phyloP scores from a whole-genome alignment of 2,797 vertebrate genomes.

The Botia kubotai region DNA sequence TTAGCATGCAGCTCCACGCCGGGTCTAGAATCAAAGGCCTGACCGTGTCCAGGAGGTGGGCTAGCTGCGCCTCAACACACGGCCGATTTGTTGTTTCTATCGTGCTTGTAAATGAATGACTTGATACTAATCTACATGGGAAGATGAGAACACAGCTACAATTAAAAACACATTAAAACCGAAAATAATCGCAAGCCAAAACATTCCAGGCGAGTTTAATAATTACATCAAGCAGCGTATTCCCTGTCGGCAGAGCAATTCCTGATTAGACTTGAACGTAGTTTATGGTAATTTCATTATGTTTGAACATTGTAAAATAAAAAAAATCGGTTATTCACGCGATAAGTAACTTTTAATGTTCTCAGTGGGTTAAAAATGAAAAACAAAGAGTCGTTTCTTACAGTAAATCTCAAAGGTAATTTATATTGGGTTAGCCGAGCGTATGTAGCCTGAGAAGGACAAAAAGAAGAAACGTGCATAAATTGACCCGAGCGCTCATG shows the following conservation, averaged over 20 bases:
- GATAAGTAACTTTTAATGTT: constrained; percentile 45
- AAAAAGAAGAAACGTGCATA: constrained; percentile 41
- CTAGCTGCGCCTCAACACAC: constrained; percentile 41
- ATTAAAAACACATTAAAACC: constrained; percentile 61
- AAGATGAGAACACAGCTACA: constrained; percentile 53
- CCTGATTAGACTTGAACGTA: constrained; percentile 55
- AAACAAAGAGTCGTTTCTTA: constrained; percentile 39
- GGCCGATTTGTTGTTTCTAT: constrained; percentile 41
- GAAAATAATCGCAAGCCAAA: constrained; percentile 53
- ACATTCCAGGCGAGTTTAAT: constrained; percentile 56
- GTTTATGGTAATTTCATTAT: constrained; percentile 61
- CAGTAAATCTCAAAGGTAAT: constrained; percentile 33
- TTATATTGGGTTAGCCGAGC: constrained; percentile 35
- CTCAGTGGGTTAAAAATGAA: constrained; percentile 36
- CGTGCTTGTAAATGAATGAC: constrained; percentile 51
- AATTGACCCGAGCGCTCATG: constrained; percentile 37
- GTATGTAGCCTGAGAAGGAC: constrained; percentile 31
- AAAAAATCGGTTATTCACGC: constrained; percentile 25
- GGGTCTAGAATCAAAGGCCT: constrained; percentile 57
- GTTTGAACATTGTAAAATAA: constrained; percentile 33
- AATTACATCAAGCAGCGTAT: constrained; percentile 58
- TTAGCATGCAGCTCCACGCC: constrained; percentile 56
- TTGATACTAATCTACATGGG: constrained; percentile 54
- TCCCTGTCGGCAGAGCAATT: constrained; percentile 56
- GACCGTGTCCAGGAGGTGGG: constrained; percentile 58